Percentiles rank a stretch among this genome's conserved stretches.
These are phyloP conservation scores for Schizopygopsis pylzovi DNA, from an alignment of 2,797 vertebrate genomes.

Conservation along the genomic window DNA sequence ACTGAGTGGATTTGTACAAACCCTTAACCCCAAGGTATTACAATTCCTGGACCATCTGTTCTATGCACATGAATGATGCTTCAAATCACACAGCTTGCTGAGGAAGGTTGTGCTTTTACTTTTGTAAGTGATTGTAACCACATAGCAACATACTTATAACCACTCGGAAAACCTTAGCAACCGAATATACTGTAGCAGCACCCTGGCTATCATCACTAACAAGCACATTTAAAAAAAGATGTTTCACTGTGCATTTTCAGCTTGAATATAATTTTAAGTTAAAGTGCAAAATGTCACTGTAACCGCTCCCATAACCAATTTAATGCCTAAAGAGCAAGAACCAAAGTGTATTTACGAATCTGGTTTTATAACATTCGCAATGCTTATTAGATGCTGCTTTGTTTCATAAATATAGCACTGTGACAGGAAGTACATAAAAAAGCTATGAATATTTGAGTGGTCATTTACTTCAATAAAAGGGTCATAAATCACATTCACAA, in stretches of 20 bases:
- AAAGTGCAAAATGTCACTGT: background rate
- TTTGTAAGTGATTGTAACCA: background rate
- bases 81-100: background rate
- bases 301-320: background rate
- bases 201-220: background rate
- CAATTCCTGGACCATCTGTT: background rate
- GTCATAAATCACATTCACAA: constrained; percentile 68
- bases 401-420: constrained; percentile 57
- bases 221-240: background rate
- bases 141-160: background rate
- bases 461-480: constrained; percentile 62
- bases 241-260: background rate
- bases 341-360: background rate
- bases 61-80: background rate
- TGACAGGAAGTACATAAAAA: constrained; percentile 59
- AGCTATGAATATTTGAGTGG: constrained; percentile 65
- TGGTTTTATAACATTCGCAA: background rate
- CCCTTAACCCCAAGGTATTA: background rate
- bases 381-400: constrained; percentile 24
- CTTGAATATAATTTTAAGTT: background rate
- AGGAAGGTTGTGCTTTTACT: background rate
- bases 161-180: background rate
- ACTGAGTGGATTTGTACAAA: constrained; percentile 3
- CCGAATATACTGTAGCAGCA: background rate
- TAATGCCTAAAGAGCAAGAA: background rate